Evolutionary conservation across 2,888 invertebrate genomes (phyloP), one percentile per base, ranked within the genome.

Genomic region (Chymomyza fuscimana): DNA sequence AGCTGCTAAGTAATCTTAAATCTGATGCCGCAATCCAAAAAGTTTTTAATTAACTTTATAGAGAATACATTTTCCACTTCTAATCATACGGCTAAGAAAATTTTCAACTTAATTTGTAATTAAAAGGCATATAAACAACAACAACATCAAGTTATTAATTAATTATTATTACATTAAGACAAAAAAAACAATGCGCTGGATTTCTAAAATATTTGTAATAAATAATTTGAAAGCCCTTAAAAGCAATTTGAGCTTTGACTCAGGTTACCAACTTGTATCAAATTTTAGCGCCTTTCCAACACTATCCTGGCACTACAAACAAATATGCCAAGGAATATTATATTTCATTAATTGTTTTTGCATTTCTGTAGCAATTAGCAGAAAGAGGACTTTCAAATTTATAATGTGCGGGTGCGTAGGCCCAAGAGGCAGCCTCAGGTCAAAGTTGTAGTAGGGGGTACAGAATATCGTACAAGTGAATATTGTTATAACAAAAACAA

Each of bases 21-120:
- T 32, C 63, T 63, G 51, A 32, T 51, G 46, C 51, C 22, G 22
- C 50, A 63, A 63, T 29, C 32, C 25, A 22, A 52, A 63, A 65
- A 65, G 65, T 65, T 65, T 65, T 65, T 65, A 65, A 65, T 65
- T 65, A 65, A 65, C 65, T 40, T 65, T 65, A 25, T 46, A 54
- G 52, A 36, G 56, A 64, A 29, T 65, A 12, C 40, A 10, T 46
- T 46, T 46, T 10, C 40, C 40, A 12, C 40, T 46, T 10, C 12
- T 46, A 46, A 12, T 10, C 40, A 46, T 46, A 12, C 10, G 40
- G 40, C 10, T 12, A 46, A 46, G 40, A 46, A 46, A 12, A 12
- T 46, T 46, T 46, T 46, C 40, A 46, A 10, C 10, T 46, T 46
- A 46, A 46, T 12, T 46, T 46, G 12, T 46, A 46, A 46, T 46